phyloP scores from a whole-genome alignment of 2,113 vertebrate species.

The Nerophis lumbriciformis region DNA sequence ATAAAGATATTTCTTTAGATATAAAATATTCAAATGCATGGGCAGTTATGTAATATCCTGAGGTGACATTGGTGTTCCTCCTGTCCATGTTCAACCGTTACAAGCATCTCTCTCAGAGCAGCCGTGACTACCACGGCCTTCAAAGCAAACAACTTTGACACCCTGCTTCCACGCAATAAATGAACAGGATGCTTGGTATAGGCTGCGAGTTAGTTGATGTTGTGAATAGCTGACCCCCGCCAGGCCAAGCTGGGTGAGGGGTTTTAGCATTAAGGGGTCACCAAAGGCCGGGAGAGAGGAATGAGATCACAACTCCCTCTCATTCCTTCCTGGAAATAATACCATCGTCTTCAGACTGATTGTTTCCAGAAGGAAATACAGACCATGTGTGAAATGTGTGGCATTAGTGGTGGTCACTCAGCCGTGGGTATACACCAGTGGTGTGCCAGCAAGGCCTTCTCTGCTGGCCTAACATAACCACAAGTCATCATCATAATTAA shows the following conservation, averaged over 20 bases:
- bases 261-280: conserved; percentile 34
- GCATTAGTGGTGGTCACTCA: conserved; percentile 19
- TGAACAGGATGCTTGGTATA: not conserved
- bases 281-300: conserved; percentile 22
- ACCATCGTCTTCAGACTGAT: not conserved
- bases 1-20: too few relatives aligned
- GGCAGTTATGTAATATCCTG: too few relatives aligned
- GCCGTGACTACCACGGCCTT: too few relatives aligned
- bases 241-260: conserved; percentile 43
- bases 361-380: conserved; percentile 11
- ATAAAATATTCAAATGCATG: too few relatives aligned
- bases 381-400: conserved; percentile 20
- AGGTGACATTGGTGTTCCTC: too few relatives aligned
- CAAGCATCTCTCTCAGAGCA: too few relatives aligned
- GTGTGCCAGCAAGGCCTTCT: too few relatives aligned
- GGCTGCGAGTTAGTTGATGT: not conserved
- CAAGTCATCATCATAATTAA: too few relatives aligned
- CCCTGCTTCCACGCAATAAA: too few relatives aligned
- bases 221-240: conserved; percentile 33
- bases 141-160: too few relatives aligned
- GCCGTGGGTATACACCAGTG: conserved; percentile 29
- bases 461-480: too few relatives aligned
- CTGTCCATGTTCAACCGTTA: too few relatives aligned
- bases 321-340: conserved; percentile 26
- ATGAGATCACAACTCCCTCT: conserved; percentile 18